Conservation (phyloP, 2,797 vertebrate genomes). For the Crenuchus spilurus region DNA sequence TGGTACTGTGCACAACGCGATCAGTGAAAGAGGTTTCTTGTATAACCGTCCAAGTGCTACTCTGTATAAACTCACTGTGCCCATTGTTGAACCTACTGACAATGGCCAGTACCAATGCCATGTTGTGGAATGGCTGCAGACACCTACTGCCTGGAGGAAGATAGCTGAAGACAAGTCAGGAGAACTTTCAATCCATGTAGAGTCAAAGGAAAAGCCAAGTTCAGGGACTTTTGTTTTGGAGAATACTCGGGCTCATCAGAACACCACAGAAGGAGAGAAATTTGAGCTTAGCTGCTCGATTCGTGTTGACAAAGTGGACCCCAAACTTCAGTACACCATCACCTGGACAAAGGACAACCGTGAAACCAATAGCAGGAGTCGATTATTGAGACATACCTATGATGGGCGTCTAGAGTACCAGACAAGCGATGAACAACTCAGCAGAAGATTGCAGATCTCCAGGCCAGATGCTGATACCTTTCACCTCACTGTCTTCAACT, state of each 20-base stretch:
- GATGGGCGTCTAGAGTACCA: constrained; percentile 28
- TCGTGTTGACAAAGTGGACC: background rate
- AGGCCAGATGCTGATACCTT: constrained; percentile 37
- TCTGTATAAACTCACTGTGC: constrained; percentile 62
- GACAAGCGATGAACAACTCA: constrained; percentile 7
- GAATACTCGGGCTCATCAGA: background rate
- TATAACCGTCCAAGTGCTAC: constrained; percentile 59
- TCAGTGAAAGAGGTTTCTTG: constrained; percentile 33
- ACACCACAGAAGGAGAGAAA: constrained; percentile 24
- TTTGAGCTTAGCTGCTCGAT: constrained; percentile 29
- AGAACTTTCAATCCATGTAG: constrained; percentile 50
- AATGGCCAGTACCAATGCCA: constrained; percentile 81
- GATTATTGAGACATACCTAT: constrained; percentile 7
- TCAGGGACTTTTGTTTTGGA: background rate
- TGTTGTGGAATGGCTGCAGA: constrained; percentile 82
- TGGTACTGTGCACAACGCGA: constrained; percentile 55
- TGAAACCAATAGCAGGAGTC: background rate
- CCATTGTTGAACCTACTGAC: constrained; percentile 42
- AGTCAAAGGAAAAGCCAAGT: background rate
- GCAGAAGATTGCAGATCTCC: constrained; percentile 48
- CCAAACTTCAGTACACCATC: constrained; percentile 15
- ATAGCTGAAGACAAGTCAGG: constrained; percentile 71
- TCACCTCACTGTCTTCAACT: constrained; percentile 42
- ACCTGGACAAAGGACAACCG: constrained; percentile 20
- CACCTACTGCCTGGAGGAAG: constrained; percentile 70